A percentile compares a stretch with the other conserved stretches of the same genome.
Conservation (phyloP, 2,888 invertebrate genomes). For the Harmothoe impar region DNA sequence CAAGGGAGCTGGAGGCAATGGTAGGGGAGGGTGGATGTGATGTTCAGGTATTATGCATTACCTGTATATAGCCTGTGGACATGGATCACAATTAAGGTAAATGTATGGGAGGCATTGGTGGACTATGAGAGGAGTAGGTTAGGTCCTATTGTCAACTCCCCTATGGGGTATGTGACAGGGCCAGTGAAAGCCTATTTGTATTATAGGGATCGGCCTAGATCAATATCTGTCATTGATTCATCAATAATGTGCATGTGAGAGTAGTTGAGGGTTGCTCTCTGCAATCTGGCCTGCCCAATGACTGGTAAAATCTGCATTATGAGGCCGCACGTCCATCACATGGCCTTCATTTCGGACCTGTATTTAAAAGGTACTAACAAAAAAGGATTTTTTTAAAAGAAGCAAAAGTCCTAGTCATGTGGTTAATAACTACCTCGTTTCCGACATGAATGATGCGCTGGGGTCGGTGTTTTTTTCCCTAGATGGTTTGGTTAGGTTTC, state of each 20-base stretch:
- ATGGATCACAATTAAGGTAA: neutral
- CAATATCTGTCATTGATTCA: constrained; percentile 31
- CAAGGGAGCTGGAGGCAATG: neutral
- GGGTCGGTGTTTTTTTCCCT: no score
- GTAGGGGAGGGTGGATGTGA: neutral
- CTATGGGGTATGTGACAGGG: neutral
- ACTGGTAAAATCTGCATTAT: no score
- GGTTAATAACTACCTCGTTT: no score
- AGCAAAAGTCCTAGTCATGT: no score
- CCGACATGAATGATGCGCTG: no score
- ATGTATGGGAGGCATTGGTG: neutral
- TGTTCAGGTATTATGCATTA: neutral
- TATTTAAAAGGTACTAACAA: no score
- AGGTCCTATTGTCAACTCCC: neutral
- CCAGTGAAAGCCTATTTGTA: neutral
- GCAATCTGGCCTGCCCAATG: no score
- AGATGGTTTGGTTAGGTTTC: no score
- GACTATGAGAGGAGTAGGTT: neutral
- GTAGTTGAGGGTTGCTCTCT: neutral
- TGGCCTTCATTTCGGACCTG: no score
- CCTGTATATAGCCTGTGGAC: neutral
- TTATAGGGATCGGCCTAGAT: constrained; percentile 9
- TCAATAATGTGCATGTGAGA: constrained; percentile 11
- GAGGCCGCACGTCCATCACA: no score
- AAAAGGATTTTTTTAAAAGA: no score